A percentile compares a stretch with the other conserved stretches of the same genome.
Conservation (phyloP, 2,797 vertebrate species). For the Sitta carolinensis region DNA sequence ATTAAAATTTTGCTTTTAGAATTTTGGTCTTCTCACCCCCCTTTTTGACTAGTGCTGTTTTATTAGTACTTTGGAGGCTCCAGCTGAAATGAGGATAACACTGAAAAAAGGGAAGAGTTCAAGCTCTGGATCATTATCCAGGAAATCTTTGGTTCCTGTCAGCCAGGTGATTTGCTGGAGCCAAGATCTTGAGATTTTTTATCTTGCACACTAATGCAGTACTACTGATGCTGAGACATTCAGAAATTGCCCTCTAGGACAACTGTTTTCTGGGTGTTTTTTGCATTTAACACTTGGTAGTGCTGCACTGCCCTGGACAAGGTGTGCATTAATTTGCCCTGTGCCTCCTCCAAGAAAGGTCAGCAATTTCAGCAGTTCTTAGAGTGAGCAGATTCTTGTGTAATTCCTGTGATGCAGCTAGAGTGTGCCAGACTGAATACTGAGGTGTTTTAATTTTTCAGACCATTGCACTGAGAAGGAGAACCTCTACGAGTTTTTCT, state of each 20-base stretch:
- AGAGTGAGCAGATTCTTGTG: neutral
- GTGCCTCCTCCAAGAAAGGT: neutral
- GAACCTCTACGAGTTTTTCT: slow-evolving; percentile 65
- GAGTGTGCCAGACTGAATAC: neutral
- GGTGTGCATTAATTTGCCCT: neutral
- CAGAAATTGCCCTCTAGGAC: neutral
- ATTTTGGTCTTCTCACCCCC: neutral
- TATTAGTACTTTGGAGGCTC: neutral
- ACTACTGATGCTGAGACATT: neutral
- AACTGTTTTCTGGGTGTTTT: neutral
- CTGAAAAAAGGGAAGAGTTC: neutral
- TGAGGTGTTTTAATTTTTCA: slow-evolving; percentile 57
- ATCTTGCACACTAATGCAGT: neutral
- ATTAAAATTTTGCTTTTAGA: neutral
- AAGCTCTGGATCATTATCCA: neutral
- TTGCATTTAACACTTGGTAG: neutral
- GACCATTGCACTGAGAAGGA: slow-evolving; percentile 51
- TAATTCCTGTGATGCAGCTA: neutral
- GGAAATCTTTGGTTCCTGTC: neutral
- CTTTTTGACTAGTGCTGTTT: neutral
- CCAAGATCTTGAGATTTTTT: neutral
- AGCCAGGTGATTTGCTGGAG: neutral
- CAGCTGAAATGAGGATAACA: neutral
- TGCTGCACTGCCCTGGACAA: neutral
- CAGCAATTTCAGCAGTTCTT: neutral